Base-by-base conservation (phyloP, 1,140 invertebrate species). In the Hylyphantes graminicola region DNA sequence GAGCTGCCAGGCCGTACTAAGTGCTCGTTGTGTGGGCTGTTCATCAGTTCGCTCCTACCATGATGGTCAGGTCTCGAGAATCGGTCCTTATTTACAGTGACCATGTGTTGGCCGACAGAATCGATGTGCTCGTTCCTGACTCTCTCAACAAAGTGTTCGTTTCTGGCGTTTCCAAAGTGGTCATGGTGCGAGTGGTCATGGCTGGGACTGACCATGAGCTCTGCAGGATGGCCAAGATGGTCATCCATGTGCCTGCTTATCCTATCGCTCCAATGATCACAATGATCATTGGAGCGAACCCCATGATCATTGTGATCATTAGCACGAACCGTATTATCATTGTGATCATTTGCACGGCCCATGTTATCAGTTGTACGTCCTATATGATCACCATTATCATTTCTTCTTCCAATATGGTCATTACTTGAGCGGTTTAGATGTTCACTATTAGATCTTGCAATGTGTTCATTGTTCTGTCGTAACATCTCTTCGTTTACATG, bases 101-200 rank as follows among this genome's bases (percentile, higher is more conserved):
- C 61, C 70, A 83, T 65, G 50, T 83, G 80, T 51, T 83, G 70
- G 63, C 10, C 73, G 50, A 55, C 21, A 65, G 57, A 13, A 65
- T 83, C 80, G 65, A 83, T 67, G 15, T 83, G 80, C 11, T 83
- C 80, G 64, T 63, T 80, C 53, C 35, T 81, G 10, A 81, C 79
- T 51, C 59, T 50, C n/a, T 83, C 80, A 35, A n/a, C n/a, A 65
- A 83, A 83, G 57, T 74, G 80, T 75, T 83, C 80, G 59, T 67
- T 83, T 65, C 80, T 48, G 19, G 70, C 53, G 19, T 57, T 80
- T n/a, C 51, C 63, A 67, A 83, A 83, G 51, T 83, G 80, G 15
- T 83, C 79, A 73, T 82, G 79, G n/a, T 61, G n/a, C n/a, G n/a
- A 82, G 50, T 82, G 80, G 13, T 82, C 79, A 74, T 82, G 79